Percentiles rank a stretch among this genome's conserved stretches.
phyloP scores from a whole-genome alignment of 23 tunicate species.

The Corella eumyota region DNA sequence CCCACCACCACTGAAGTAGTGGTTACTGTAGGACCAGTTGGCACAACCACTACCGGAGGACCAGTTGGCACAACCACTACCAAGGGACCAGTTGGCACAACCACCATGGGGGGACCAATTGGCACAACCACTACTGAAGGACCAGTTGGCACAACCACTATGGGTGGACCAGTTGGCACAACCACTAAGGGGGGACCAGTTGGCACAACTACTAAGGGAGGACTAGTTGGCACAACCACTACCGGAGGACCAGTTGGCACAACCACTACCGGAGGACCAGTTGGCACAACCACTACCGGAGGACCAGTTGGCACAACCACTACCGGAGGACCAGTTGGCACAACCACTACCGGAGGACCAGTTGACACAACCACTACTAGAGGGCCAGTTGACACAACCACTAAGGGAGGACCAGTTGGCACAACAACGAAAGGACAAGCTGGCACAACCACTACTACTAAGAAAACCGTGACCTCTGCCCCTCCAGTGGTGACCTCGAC shows the following conservation, averaged over 20 bases:
- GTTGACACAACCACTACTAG: not conserved
- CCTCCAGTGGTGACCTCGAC: constrained; percentile 1
- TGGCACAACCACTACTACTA: constrained; percentile 21
- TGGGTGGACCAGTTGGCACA: constrained; percentile 12
- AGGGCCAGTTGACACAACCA: constrained; percentile 7
- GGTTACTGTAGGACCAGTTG: not conserved
- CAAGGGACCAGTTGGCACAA: constrained; percentile 1
- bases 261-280: not conserved
- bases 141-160: constrained; percentile 2
- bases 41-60: constrained; percentile 5
- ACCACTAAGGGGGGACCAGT: constrained; percentile 5
- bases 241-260: not conserved
- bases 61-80: constrained; percentile 6
- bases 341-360: not conserved
- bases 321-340: not conserved
- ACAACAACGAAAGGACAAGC: constrained; percentile 2
- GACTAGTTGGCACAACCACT: constrained; percentile 10
- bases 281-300: constrained; percentile 3
- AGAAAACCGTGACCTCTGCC: constrained; percentile 7
- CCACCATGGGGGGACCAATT: constrained; percentile 2
- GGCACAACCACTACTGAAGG: not conserved
- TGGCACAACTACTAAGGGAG: constrained; percentile 8
- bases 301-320: not conserved
- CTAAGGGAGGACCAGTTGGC: constrained; percentile 2
- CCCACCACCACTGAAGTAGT: constrained; percentile 12